Evolutionary conservation across 2,888 invertebrate genomes (phyloP), one percentile per base, ranked within the genome.

Genomic region (Rosalia funebris): DNA sequence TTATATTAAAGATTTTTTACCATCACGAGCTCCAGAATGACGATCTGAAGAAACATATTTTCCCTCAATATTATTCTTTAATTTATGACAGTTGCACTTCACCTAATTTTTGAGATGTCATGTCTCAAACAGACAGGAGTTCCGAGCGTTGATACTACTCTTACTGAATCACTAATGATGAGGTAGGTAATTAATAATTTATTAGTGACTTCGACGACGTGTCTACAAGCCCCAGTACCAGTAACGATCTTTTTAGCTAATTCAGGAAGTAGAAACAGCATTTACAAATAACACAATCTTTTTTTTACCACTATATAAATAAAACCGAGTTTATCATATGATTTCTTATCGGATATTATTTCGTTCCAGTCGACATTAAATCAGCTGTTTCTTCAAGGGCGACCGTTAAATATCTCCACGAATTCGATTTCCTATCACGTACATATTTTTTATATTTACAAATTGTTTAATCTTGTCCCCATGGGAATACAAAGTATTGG

Each of bases 371-470:
- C 12, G 17, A 32, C 53, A 59, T 67, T 64, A 60, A 67, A 64
- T 64, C 70, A 70, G 68, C 70, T 70, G 70, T 67, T 70, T 56
- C 52, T 61, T 66, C 65, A 70, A 68, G 68, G 66, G 63, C 68
- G 47, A 62, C 70, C 66, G 70, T 70, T 70, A 65, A 63, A 44
- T 66, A 57, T 31, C 44, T 54, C 39, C 52, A 66, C 57, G 55
- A 60, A 12, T 63, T 55, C 54, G 52, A 50, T 60, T 56, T 63
- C 57, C 34, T 34, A 54, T 54, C 62, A 61, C 62, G 57, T 62
- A 31, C 19, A 60, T 19, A 31, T 46, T 46, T 46, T 39, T 46
- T 53, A 5, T 41, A 41, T 53, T 17, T 50, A 25, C 37, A 50
- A 39, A 39, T 42, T 42, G 53, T 32, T 7, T n/a, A 46, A 14